Base-by-base conservation (phyloP, 2,797 vertebrate genomes). In the Allobates femoralis region DNA sequence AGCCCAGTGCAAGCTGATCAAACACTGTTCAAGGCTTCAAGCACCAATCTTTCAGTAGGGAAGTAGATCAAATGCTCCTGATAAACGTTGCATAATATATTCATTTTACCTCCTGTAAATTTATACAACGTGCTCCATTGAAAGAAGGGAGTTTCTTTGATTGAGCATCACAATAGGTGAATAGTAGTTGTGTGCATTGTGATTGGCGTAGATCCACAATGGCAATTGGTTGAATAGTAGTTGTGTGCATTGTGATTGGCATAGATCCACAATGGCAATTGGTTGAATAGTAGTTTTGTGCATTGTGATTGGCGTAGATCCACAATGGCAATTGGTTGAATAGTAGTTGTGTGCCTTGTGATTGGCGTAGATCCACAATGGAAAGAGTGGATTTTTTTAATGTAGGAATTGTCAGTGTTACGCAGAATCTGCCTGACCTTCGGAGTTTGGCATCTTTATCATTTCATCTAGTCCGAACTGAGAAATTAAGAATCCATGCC, bases 341-440 rank as follows among this genome's bases (percentile, higher is more conserved):
- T 14, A 3, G 32, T 26, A 50, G 71, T 26, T 30, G 14, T 21
- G 26, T 19, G 26, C 18, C 7, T 30, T 51, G 51, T 16, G 30
- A n/a, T 53, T 19, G 18, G 50, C 1, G 37, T 46, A 5, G 3
- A 3, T 46, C 16, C 2, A 4, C 41, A 50, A 26, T 16, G 11
- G 23, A 6, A 46, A 74, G 41, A 34, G 26, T 34, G 6, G 55
- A 30, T 79, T 50, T 79, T 76, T 18, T 62, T 84, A 41, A 18
- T 75, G 30, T 55, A 55, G 55, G 87, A 86, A 90, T 90, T 81
- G 88, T 2, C 87, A 86, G 86, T 87, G 60, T 89, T 84, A 82
- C 55, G 79, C 50, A 66, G 76, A 56, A 30, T 66, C 71, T 46
- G 34, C 53, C 84, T 90, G 88, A 91, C 90, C 91, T 90, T 89